Evolutionary conservation across 2,888 invertebrate species (phyloP), one percentile per base, ranked within the genome.

Genomic region (Campaea margaritaria): DNA sequence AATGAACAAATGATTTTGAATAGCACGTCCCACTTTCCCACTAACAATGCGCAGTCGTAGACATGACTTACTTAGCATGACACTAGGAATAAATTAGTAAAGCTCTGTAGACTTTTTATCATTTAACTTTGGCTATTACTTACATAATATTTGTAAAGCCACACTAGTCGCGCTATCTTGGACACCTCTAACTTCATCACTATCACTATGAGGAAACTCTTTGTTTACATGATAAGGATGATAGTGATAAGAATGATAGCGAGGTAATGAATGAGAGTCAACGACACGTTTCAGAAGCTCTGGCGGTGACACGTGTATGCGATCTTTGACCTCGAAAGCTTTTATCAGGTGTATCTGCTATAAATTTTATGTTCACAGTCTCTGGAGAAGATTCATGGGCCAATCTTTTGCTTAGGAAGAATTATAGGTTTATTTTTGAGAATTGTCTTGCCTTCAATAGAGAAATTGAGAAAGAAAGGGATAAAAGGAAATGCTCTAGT

Each of bases 181-280:
- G 11, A 42, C 42, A 47, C 27, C n/a, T 44, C 39, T 48, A 49
- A 53, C 58, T 31, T 58, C 42, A 49, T 53, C 51, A 14, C 53
- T 58, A 50, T 65, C 63, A 41, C 31, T 42, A 21, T 63, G 47
- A 69, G 63, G 70, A 65, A 68, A 69, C 53, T 57, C 63, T 64
- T 68, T 72, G 68, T 72, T 65, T 65, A 61, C 68, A 62, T 59
- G 66, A 69, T 69, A 67, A 65, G 55, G 46, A 12, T 36, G n/a
- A 36, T 12, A 36, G 12, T 36, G 36, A 36, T 36, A 36, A 31
- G 31, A 31, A 31, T 28, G 38, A 50, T 53, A 15, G 16, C 12
- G 46, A 47, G 16, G 16, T 8, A 67, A 69, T 67, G 65, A 72
- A 68, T 64, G 57, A 42, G 68, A 57, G 67, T 65, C 69, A 67